A percentile compares a stretch with the other conserved stretches of the same genome.
Conservation (phyloP, 2,888 invertebrate genomes). For the Bimastos eiseni region DNA sequence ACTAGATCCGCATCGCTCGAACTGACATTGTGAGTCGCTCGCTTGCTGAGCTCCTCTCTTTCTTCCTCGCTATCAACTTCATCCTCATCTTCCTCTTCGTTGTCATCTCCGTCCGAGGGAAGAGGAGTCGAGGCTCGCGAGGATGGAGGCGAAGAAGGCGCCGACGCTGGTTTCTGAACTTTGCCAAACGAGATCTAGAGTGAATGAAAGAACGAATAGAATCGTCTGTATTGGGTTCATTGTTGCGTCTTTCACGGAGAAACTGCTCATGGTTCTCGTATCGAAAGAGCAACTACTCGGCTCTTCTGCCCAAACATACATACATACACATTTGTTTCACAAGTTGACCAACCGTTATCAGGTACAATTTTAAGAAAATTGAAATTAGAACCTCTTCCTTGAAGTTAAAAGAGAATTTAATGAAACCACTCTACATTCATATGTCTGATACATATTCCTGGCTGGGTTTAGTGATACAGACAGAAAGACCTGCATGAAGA, state of each 20-base stretch:
- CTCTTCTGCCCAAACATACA: no score
- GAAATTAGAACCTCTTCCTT: no score
- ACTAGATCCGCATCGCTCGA: neutral
- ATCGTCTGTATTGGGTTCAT: no score
- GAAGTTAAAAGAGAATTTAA: no score
- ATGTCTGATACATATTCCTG: neutral
- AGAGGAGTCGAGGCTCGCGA: constrained; percentile 57
- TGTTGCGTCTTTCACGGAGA: no score
- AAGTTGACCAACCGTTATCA: no score
- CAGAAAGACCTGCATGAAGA: neutral
- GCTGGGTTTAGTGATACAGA: neutral
- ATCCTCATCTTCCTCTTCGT: constrained; percentile 45
- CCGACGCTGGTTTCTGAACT: constrained; percentile 55
- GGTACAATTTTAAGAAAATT: no score
- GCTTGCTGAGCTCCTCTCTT: neutral
- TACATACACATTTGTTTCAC: no score
- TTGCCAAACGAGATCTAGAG: constrained; percentile 15
- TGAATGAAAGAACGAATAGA: neutral
- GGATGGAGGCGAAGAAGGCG: constrained; percentile 57
- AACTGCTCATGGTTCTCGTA: no score
- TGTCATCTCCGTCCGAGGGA: constrained; percentile 51
- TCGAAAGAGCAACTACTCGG: no score
- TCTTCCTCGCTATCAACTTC: constrained; percentile 34
- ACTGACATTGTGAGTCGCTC: neutral
- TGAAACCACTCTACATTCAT: no score